These are phyloP conservation scores for Thamnaconus septentrionalis DNA, from an alignment of 2,113 vertebrate genomes.

Conservation along the genomic window DNA sequence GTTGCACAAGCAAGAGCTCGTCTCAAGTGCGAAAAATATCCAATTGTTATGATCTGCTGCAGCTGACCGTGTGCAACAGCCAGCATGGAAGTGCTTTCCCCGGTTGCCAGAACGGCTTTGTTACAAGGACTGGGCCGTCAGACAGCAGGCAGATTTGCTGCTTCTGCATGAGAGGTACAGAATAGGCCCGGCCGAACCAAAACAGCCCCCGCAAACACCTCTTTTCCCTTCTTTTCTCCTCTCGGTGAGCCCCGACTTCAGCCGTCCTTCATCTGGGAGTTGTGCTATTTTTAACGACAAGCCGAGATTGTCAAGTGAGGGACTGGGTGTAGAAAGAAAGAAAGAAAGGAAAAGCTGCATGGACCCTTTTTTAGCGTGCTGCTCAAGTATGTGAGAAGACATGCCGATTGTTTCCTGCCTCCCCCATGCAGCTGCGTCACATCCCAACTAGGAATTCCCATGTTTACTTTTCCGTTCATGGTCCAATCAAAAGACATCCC, in stretches of 20 bases:
- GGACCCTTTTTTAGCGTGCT: background rate
- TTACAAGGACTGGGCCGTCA: conserved; percentile 13
- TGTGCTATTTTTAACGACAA: too few relatives aligned
- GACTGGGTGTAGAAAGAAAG: too few relatives aligned
- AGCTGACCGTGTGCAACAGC: conserved; percentile 6
- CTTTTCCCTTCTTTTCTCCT: conserved; percentile 9
- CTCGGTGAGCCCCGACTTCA: too few relatives aligned
- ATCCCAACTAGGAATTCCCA: conserved; percentile 56
- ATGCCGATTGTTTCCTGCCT: conserved; percentile 37
- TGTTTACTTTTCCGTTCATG: conserved; percentile 39
- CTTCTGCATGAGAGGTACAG: conserved; percentile 52
- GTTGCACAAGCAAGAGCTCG: too few relatives aligned
- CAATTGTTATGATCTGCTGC: background rate
- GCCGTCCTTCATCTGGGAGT: too few relatives aligned
- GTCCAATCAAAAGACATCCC: conserved; percentile 25
- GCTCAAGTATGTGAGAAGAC: background rate
- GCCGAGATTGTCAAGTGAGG: too few relatives aligned
- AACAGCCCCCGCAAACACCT: conserved; percentile 17
- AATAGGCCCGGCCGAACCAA: conserved; percentile 42
- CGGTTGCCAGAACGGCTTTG: conserved; percentile 20
- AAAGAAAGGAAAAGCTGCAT: background rate
- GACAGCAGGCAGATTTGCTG: conserved; percentile 24
- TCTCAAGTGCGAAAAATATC: too few relatives aligned
- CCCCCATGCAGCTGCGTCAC: conserved; percentile 39
- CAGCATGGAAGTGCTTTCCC: conserved; percentile 13